A percentile compares a stretch with the other conserved stretches of the same genome.
These are phyloP conservation scores for Capra hircus DNA, from an alignment of 2,113 vertebrate species.

Conservation along the genomic window DNA sequence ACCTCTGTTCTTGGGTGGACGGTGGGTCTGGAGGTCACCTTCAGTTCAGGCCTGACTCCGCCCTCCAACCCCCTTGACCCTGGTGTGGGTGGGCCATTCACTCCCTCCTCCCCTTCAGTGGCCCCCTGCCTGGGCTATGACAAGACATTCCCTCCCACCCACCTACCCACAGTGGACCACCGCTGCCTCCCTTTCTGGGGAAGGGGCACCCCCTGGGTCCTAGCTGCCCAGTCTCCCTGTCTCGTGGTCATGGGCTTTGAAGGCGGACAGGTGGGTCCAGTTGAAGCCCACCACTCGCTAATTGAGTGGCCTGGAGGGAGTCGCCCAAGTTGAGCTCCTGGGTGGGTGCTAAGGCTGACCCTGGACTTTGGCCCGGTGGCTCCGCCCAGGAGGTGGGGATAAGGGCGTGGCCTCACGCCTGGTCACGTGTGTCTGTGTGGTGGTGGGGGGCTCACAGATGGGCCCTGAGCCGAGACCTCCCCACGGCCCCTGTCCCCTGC, in stretches of 20 bases:
- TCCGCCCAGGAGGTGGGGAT: background rate
- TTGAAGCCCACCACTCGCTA: background rate
- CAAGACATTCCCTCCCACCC: background rate
- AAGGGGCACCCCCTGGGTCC: background rate
- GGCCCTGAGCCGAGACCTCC: background rate
- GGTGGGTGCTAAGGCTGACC: background rate
- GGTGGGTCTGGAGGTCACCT: background rate
- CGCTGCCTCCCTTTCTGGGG: background rate
- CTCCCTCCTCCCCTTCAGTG: no score
- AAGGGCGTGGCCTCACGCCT: accelerated
- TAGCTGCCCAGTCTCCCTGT: accelerated
- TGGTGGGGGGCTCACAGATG: accelerated
- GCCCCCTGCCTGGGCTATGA: background rate
- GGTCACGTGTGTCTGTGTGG: accelerated
- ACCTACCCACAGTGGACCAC: accelerated
- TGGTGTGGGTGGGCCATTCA: background rate
- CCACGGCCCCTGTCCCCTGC: background rate
- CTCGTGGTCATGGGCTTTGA: background rate
- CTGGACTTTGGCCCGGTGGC: accelerated
- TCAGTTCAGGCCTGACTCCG: background rate
- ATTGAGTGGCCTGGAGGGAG: no score
- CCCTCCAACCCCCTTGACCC: background rate
- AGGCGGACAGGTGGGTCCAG: background rate
- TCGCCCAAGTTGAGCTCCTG: accelerated
- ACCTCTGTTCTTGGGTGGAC: no score